Percentiles rank a stretch among this genome's conserved stretches.
phyloP scores from a whole-genome alignment of 2,113 vertebrate species.

The Bos javanicus region DNA sequence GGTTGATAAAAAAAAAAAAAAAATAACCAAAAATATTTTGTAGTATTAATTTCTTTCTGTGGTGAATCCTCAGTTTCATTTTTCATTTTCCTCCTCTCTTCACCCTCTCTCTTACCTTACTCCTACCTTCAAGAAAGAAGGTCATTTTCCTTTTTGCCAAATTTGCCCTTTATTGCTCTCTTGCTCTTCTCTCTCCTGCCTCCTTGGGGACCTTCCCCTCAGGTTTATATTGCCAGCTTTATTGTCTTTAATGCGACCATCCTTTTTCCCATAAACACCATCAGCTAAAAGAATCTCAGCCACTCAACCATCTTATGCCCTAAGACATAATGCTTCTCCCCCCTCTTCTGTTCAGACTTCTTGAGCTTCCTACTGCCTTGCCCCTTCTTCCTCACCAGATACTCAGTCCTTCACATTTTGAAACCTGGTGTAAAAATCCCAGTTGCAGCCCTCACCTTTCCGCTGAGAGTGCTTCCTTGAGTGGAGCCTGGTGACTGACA shows the following conservation, averaged over 20 bases:
- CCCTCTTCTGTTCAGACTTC: not conserved
- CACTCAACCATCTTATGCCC: not conserved
- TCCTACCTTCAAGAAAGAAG: not conserved
- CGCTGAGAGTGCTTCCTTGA: not conserved
- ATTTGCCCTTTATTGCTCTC: not conserved
- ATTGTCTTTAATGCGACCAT: not conserved
- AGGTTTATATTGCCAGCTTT: not conserved
- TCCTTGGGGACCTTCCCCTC: not conserved
- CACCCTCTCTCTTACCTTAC: not conserved
- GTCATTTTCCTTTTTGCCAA: not conserved
- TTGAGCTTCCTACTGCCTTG: not conserved
- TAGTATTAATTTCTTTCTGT: not conserved
- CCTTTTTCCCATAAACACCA: not conserved
- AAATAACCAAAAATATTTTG: not conserved
- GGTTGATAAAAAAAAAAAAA: not conserved
- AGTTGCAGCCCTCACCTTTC: not conserved
- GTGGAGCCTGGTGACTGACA: not conserved
- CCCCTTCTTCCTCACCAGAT: not conserved
- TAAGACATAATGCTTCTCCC: not conserved
- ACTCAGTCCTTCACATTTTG: not conserved
- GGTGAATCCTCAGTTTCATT: not conserved
- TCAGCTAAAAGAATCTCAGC: not conserved
- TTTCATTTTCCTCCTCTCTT: not conserved
- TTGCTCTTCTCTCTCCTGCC: not conserved
- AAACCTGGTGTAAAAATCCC: not conserved